Evolutionary conservation across 2,113 vertebrate genomes (phyloP), one percentile per base, ranked within the genome.

Genomic region (Salvator merianae): DNA sequence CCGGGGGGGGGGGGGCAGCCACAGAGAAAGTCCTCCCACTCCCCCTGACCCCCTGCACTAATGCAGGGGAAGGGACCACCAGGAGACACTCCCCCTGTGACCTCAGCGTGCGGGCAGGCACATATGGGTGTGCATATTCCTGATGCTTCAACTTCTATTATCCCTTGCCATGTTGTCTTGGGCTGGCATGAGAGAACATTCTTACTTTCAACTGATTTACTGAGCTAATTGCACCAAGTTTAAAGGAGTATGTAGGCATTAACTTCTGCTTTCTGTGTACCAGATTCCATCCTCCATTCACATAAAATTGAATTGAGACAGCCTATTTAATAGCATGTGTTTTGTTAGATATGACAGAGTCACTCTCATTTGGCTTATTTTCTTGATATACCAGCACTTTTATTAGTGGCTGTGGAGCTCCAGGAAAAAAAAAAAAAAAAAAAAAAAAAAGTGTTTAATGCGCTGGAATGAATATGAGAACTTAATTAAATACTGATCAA

Each of bases 401-500:
- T 10, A 32, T 13, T 13, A 36, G n/a, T 76, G 26, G 12, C 63
- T 78, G 84, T 82, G 68, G 10, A 8, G 86, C 59, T 79, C 18
- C 30, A 5, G 38, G 62, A 83, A 43, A 20, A 40, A 0, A 47
- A n/a, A n/a, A n/a, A n/a, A n/a, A n/a, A n/a, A n/a, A n/a, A n/a
- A n/a, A n/a, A n/a, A n/a, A n/a, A n/a, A n/a, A n/a, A n/a, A n/a
- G n/a, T n/a, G 4, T 1, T 79, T 85, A 59, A 75, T 84, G 26
- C 81, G 68, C 59, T 59, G 47, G 26, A 55, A 32, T 77, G 55
- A 85, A 69, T 79, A 22, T 68, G 78, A 84, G 73, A 80, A 75
- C 10, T 77, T 24, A 85, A 79, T 84, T 82, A 74, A 84, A 59
- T 86, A n/a, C 50, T n/a, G 66, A n/a, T 59, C 20, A 77, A n/a